A percentile compares a stretch with the other conserved stretches of the same genome.
These are phyloP conservation scores for Andrena hattorfiana DNA, from an alignment of 2,888 invertebrate species.

Conservation along the genomic window DNA sequence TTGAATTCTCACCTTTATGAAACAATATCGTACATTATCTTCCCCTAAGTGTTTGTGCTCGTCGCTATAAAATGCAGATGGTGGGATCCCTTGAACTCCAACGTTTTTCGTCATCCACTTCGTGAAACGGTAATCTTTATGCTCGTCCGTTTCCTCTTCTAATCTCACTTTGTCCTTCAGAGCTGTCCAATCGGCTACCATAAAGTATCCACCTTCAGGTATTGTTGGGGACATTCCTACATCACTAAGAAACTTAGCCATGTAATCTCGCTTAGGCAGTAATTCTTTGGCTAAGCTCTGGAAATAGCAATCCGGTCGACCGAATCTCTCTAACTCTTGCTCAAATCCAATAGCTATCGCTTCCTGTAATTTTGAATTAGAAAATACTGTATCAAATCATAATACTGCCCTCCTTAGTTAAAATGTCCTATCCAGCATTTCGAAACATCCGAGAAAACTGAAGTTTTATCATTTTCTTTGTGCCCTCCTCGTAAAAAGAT, in stretches of 20 bases:
- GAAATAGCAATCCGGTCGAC: conserved; percentile 93
- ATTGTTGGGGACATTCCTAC: conserved; percentile 96
- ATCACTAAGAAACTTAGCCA: conserved; percentile 90
- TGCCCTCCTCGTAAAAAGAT: too few species aligned
- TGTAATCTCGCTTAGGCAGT: conserved; percentile 91
- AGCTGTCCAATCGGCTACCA: conserved; percentile 96
- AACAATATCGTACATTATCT: conserved; percentile 96
- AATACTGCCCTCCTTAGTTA: too few species aligned
- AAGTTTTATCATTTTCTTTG: too few species aligned
- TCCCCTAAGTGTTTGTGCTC: conserved; percentile 93
- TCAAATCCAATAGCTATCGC: conserved; percentile 97
- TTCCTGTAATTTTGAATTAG: conserved; percentile 87
- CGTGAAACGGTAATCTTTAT: conserved; percentile 95
- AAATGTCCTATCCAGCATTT: too few species aligned
- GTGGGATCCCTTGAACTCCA: conserved; percentile 97
- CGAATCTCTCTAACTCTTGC: conserved; percentile 90
- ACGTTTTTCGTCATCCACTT: conserved; percentile 98
- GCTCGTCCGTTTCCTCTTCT: conserved; percentile 89
- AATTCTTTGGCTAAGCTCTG: conserved; percentile 91
- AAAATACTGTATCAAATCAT: background rate
- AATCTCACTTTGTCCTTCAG: conserved; percentile 90
- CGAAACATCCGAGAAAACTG: too few species aligned
- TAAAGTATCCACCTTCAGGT: conserved; percentile 99
- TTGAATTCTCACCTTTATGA: conserved; percentile 91
- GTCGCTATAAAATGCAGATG: conserved; percentile 95